A percentile compares a stretch with the other conserved stretches of the same genome.
Evolutionary conservation across 2,888 invertebrate species (phyloP).

Genomic region (Allygus modestus): DNA sequence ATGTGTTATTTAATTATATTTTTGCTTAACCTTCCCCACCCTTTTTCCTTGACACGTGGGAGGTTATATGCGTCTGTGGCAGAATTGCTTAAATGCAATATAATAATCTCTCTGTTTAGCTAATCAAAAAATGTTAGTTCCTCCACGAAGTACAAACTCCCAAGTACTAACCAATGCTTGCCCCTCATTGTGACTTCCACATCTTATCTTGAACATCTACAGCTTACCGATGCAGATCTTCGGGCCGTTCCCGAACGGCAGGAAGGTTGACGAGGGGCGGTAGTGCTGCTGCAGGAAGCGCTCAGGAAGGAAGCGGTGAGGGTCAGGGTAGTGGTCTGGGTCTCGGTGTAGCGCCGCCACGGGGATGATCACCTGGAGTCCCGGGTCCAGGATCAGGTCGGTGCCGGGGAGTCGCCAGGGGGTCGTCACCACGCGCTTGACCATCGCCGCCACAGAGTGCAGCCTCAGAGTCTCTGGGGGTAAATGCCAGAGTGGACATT

Average conservation of each 20-base stretch:
- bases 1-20: no score
- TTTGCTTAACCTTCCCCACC: no score
- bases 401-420: slow-evolving; percentile 7
- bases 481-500: no score
- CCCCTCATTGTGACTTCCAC: background rate
- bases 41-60: no score
- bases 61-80: no score
- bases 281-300: background rate
- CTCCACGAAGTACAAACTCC: no score
- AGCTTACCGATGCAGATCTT: slow-evolving; percentile 32
- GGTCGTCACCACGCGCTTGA: background rate
- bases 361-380: background rate
- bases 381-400: slow-evolving; percentile 22
- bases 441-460: background rate
- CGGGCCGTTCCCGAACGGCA: slow-evolving; percentile 30
- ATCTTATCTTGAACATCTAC: background rate
- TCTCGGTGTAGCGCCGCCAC: slow-evolving; percentile 5
- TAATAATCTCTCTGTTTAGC: no score
- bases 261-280: background rate
- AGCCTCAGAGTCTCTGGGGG: slow-evolving; percentile 18
- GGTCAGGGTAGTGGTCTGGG: slow-evolving; percentile 23
- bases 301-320: background rate
- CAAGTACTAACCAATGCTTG: no score
- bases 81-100: no score
- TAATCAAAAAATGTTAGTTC: no score